These are phyloP conservation scores for Danaus melanippus DNA, from an alignment of 1,140 invertebrate species.

Conservation along the genomic window DNA sequence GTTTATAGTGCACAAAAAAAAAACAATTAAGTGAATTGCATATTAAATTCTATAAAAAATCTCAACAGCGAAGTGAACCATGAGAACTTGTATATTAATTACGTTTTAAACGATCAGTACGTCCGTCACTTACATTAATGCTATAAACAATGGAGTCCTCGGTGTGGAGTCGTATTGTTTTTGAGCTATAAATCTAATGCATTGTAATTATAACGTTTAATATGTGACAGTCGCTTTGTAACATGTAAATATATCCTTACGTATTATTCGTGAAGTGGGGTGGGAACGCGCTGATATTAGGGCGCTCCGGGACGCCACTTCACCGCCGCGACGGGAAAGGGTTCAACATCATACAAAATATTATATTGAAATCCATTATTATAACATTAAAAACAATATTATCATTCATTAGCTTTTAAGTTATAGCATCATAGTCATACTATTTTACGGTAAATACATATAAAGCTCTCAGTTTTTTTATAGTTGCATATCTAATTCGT, in stretches of 20 bases:
- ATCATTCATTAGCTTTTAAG: too few relatives aligned
- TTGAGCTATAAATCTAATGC: constrained; percentile 65
- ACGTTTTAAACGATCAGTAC: constrained; percentile 59
- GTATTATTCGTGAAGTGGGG: constrained; percentile 49
- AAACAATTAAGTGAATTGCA: too few relatives aligned
- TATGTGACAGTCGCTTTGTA: constrained; percentile 66
- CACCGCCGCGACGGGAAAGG: constrained; percentile 18
- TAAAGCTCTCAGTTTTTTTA: too few relatives aligned
- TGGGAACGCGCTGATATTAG: constrained; percentile 54
- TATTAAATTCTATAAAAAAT: too few relatives aligned
- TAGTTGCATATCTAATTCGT: too few relatives aligned
- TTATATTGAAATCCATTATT: too few relatives aligned
- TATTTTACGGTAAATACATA: too few relatives aligned
- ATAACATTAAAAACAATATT: too few relatives aligned
- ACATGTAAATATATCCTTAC: constrained; percentile 59
- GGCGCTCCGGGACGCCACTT: constrained; percentile 55
- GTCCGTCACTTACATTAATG: constrained; percentile 33
- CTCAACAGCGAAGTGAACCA: constrained; percentile 22
- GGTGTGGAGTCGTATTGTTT: constrained; percentile 50
- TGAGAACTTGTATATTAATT: constrained; percentile 66
- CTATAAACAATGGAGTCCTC: constrained; percentile 54
- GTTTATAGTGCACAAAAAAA: too few relatives aligned
- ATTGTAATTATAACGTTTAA: constrained; percentile 65
- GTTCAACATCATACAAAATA: too few relatives aligned
- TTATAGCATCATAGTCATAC: too few relatives aligned